Base-by-base conservation (phyloP, 2,797 vertebrate species). In the Heterohyrax brucei region DNA sequence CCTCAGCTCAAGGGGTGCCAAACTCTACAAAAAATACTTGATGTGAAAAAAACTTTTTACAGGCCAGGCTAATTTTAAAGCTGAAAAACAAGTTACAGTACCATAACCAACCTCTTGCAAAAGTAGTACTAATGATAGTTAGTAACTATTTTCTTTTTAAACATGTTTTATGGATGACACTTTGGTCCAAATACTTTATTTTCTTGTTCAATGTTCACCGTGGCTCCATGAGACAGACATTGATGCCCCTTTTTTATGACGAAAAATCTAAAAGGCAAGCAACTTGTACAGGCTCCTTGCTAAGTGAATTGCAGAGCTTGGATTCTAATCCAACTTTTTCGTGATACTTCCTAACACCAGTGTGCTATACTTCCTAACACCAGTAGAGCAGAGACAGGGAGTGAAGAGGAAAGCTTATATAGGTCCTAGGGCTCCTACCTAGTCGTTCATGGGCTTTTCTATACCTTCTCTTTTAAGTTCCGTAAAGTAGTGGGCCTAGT, bases 101-200 rank as follows among this genome's bases (percentile, higher is more conserved):
- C 66, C 86, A 56, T 33, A 86, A 84, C 88, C 22, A 91, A n/a
- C 10, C 8, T 83, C 14, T 92, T 93, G 88, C 75, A 83, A 95
- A 96, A 85, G 8, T 61, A 59, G 33, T 33, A 73, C 44, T 62
- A 81, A 12, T 83, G 53, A 22, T 80, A 80, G 95, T 19, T 87
- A 70, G 61, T 86, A 70, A n/a, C 21, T 30, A 44, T 16, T 30
- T 76, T 86, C 70, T 82, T 61, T 82, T 66, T 39, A 46, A 94
- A 87, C 16, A 30, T 78, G 13, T 50, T 66, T 10, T 82, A 22
- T 22, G 48, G 82, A 14, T 73, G 62, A 62, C 90, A 66, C 6
- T 85, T 91, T 72, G 39, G 77, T 1, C 12, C 62, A 72, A 30
- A 3, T 28, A 86, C 26, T 90, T 89, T 70, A 76, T 70, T 78